A percentile compares a stretch with the other conserved stretches of the same genome.
These are phyloP conservation scores for Eutrigla gurnardus DNA, from an alignment of 2,797 vertebrate species.

Conservation along the genomic window DNA sequence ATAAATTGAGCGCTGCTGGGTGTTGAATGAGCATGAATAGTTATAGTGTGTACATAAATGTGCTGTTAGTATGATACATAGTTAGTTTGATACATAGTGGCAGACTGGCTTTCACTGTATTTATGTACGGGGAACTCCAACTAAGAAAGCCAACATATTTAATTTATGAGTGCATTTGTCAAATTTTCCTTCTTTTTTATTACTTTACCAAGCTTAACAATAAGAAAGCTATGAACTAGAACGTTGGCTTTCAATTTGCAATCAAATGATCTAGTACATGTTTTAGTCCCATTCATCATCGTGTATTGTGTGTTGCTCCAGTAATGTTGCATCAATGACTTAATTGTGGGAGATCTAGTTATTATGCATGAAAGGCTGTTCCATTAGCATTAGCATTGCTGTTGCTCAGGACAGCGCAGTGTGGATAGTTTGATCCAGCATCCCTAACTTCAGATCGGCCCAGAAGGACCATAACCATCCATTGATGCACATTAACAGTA, in stretches of 20 bases:
- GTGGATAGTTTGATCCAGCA: constrained; percentile 1
- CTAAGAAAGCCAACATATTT: not conserved
- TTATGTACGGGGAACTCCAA: not conserved
- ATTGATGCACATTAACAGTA: constrained; percentile 70
- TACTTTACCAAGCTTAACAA: not conserved
- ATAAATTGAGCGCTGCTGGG: constrained; percentile 12
- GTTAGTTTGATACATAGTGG: not conserved
- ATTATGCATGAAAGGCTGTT: not conserved
- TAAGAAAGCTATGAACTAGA: not conserved
- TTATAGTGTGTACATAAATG: not conserved
- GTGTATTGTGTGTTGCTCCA: constrained; percentile 7
- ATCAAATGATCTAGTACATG: not conserved
- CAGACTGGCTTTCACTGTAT: not conserved
- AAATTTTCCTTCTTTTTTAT: not conserved
- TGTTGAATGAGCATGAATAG: constrained; percentile 22
- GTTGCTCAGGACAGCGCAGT: not conserved
- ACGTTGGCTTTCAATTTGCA: too few species aligned
- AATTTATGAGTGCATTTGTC: not conserved
- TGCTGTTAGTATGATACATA: not conserved
- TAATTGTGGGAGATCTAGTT: constrained; percentile 8
- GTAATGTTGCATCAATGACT: not conserved
- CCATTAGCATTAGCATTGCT: not conserved
- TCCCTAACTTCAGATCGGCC: constrained; percentile 53
- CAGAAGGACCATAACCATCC: constrained; percentile 58
- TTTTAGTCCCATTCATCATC: not conserved